A percentile compares a stretch with the other conserved stretches of the same genome.
These are phyloP conservation scores for Umimayanthus kanabou DNA, from an alignment of 92 coral and sea anemone genomes.

Conservation along the genomic window DNA sequence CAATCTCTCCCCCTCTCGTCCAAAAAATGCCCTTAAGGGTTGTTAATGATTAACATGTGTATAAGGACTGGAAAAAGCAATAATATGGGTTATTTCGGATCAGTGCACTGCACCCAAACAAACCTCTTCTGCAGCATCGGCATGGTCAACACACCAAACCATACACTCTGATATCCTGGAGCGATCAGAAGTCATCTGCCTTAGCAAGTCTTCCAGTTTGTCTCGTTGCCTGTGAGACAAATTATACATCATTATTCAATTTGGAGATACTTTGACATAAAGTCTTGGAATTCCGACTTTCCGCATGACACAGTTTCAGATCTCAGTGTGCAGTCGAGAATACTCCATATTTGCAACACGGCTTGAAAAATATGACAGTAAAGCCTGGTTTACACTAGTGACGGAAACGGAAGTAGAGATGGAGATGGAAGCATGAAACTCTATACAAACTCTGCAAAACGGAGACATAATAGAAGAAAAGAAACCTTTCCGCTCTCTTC, in stretches of 20 bases:
- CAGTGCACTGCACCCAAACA: background rate
- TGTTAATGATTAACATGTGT: background rate
- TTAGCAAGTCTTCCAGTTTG: constrained; percentile 91
- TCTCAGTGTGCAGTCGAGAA: background rate
- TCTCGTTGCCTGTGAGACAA: constrained; percentile 82
- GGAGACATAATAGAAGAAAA: no score
- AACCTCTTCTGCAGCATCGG: constrained; percentile 99
- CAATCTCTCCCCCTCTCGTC: background rate
- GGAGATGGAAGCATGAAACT: no score
- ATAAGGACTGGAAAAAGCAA: background rate
- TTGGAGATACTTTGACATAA: background rate
- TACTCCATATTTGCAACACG: background rate
- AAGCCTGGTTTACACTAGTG: no score
- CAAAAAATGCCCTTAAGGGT: background rate
- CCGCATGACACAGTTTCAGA: background rate
- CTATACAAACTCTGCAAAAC: no score
- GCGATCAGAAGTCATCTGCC: constrained; percentile 86
- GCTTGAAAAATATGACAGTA: background rate
- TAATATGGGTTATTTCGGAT: background rate
- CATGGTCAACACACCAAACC: constrained; percentile 97
- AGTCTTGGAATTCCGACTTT: background rate
- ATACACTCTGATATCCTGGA: constrained; percentile 87
- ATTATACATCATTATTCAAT: background rate
- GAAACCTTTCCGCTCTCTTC: no score
- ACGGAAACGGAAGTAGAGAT: no score